Conservation (phyloP, 2,797 vertebrate genomes). For the Channallabes apus region DNA sequence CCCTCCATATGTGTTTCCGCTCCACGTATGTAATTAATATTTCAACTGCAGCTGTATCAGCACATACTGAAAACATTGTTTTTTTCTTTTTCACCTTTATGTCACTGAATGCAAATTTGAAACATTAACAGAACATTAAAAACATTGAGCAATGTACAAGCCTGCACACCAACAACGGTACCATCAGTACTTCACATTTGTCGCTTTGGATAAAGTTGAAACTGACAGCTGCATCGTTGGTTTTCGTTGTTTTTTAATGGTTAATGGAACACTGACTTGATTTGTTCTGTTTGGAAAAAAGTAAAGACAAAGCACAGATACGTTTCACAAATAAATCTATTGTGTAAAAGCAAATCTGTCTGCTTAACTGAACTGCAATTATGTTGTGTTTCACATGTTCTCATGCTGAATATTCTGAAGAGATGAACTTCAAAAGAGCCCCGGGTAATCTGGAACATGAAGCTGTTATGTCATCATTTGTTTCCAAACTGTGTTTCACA, state of each 20-base stretch:
- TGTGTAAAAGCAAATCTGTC: constrained; percentile 52
- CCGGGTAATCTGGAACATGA: background rate
- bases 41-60: background rate
- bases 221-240: background rate
- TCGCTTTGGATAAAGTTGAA: constrained; percentile 14
- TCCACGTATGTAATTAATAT: background rate
- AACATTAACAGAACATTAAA: constrained; percentile 17
- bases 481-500: background rate
- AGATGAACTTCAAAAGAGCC: background rate
- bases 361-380: background rate
- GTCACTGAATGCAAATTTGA: constrained; percentile 21
- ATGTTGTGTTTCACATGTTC: background rate
- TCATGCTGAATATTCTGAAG: background rate
- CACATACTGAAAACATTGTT: background rate
- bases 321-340: constrained; percentile 60
- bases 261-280: constrained; percentile 31
- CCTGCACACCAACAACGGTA: constrained; percentile 26
- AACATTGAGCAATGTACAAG: constrained; percentile 1
- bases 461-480: background rate
- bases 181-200: constrained; percentile 22
- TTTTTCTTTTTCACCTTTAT: background rate
- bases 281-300: constrained; percentile 17
- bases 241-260: constrained; percentile 21
- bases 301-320: constrained; percentile 35
- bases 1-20: no score